Evolutionary conservation across 1,140 invertebrate species (phyloP).

Genomic region (Rhopalosiphum maidis): DNA sequence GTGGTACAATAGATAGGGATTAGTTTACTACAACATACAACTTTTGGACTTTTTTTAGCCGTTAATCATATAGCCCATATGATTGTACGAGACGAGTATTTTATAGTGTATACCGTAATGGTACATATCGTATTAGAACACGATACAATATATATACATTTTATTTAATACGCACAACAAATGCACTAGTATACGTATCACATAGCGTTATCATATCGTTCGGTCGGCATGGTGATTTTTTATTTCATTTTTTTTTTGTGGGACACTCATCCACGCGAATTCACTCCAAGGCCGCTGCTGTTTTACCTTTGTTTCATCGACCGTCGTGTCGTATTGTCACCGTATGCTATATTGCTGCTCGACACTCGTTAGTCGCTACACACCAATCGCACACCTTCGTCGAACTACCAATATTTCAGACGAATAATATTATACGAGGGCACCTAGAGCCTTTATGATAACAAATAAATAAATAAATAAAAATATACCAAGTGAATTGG

Average conservation of each 20-base stretch:
- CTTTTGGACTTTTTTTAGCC: background rate
- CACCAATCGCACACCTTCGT: background rate
- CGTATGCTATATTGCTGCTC: background rate
- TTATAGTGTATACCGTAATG: background rate
- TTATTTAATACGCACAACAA: background rate
- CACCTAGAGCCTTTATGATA: background rate
- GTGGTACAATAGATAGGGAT: background rate
- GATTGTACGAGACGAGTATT: background rate
- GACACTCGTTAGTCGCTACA: background rate
- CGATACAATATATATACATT: background rate
- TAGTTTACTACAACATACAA: background rate
- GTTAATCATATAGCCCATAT: background rate
- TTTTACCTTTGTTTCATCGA: conserved; percentile 7
- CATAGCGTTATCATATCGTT: background rate
- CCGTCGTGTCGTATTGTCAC: background rate
- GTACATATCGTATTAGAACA: background rate
- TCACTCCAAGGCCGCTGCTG: background rate
- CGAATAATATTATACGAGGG: background rate
- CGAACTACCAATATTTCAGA: background rate
- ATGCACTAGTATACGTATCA: background rate
- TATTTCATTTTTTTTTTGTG: background rate
- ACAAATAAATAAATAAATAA: conserved; percentile 1
- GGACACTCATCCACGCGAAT: background rate
- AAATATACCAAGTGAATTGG: background rate
- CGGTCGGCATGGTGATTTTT: background rate